Base-by-base conservation (phyloP, 2,113 vertebrate species). In the Climacteris rufus region DNA sequence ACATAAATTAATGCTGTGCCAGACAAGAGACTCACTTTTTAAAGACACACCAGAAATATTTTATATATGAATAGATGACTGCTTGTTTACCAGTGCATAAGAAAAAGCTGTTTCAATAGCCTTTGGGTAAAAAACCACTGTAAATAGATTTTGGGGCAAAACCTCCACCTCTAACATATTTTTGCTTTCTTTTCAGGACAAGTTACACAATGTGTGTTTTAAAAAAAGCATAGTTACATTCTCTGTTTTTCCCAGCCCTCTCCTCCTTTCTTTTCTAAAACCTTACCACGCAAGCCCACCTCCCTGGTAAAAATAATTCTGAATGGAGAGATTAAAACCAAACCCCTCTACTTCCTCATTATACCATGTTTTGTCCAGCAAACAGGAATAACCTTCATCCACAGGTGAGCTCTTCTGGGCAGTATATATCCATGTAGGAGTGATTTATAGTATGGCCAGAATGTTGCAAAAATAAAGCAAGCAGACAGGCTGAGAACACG, bases 381-480 rank as follows among this genome's bases (percentile, higher is more conserved):
- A 69, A 81, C 45, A 16, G 16, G 1, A 71, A 50, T 33, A 84
- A 39, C 8, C 6, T 25, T 33, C 15, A 63, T 1, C 15, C 17
- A 59, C 20, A 21, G 0, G 0, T 42, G 11, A 54, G 49, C 56
- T 28, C 17, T 23, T 37, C 35, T 4, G 22, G 54, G 54, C 54
- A 59, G 25, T 13, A 42, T 39, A 16, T 6, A 14, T 23, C 40
- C 0, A 0, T 8, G 33, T 3, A 35, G n/a, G 28, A 64, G 8
- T 2, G 25, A 23, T 76, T 64, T 13, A 47, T 11, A 23, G 22
- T 4, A 45, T 3, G 6, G 56, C 22, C 61, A 25, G 21, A 75
- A 78, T 15, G 30, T 9, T 64, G 19, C 33, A 87, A 35, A 81
- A 76, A 39, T 35, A 27, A 89, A 85, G 70, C 14, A 27, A 57